A percentile compares a stretch with the other conserved stretches of the same genome.
Conservation (phyloP, 2,797 vertebrate genomes). For the Sebastolobus altivelis region DNA sequence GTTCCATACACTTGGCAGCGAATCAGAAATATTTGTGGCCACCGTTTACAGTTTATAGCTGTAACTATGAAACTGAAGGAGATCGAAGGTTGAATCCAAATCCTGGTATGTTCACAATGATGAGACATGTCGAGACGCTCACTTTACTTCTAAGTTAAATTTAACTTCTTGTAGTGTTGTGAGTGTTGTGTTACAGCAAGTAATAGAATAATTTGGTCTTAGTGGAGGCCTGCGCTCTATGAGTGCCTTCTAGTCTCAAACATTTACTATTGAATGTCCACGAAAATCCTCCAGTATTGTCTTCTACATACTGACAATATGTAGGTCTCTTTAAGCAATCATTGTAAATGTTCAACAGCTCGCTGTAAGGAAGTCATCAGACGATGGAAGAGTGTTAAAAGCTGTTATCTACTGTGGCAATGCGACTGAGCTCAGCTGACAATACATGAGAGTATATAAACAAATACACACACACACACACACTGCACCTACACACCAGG, state of each 20-base stretch:
- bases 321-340: background rate
- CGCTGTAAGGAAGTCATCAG: background rate
- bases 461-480: background rate
- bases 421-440: conserved; percentile 8
- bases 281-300: background rate
- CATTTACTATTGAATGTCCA: too few relatives aligned
- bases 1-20: background rate
- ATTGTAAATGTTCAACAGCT: background rate
- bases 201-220: too few relatives aligned
- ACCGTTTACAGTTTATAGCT: background rate
- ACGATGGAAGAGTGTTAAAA: conserved; percentile 2
- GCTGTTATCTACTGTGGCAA: conserved; percentile 6
- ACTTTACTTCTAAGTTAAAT: background rate
- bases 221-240: background rate
- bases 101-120: background rate
- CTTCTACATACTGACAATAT: background rate
- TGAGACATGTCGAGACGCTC: background rate
- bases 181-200: too few relatives aligned
- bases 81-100: background rate
- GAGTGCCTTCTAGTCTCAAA: background rate
- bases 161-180: background rate
- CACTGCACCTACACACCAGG: background rate
- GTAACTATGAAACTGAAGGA: background rate
- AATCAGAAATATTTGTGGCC: background rate
- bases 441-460: background rate